These are phyloP conservation scores for Drosophila biarmipes DNA, from an alignment of 1,140 invertebrate genomes.

Conservation along the genomic window DNA sequence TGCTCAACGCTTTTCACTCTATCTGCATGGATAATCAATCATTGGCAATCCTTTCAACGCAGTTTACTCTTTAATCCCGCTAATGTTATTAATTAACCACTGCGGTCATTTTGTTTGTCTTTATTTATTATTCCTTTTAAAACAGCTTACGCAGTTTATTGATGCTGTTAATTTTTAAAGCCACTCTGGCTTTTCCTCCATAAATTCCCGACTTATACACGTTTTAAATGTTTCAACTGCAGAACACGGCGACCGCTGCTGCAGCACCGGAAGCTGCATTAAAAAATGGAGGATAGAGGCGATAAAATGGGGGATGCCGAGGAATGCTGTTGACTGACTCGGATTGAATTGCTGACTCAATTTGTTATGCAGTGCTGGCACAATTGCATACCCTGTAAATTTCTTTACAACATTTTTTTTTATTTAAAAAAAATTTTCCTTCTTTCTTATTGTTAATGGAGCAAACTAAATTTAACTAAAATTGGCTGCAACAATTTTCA, in stretches of 20 bases:
- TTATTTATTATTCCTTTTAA: slow-evolving; percentile 36
- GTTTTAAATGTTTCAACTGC: slow-evolving; percentile 68
- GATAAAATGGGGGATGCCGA: slow-evolving; percentile 26
- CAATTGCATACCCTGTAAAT: background rate
- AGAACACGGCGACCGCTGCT: slow-evolving; percentile 26
- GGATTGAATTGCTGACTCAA: slow-evolving; percentile 32
- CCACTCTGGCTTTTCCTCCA: slow-evolving; percentile 44
- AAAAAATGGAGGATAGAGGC: slow-evolving; percentile 33
- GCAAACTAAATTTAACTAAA: background rate
- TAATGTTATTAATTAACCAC: slow-evolving; percentile 51
- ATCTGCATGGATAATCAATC: slow-evolving; percentile 16
- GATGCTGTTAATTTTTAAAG: slow-evolving; percentile 73
- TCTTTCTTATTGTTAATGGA: background rate
- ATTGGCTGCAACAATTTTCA: too few relatives aligned
- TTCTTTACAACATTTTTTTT: background rate
- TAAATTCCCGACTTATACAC: slow-evolving; percentile 62
- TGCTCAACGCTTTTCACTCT: background rate
- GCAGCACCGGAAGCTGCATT: slow-evolving; percentile 45
- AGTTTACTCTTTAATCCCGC: slow-evolving; percentile 16
- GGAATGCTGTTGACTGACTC: slow-evolving; percentile 39
- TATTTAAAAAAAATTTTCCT: background rate
- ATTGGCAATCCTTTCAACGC: slow-evolving; percentile 3
- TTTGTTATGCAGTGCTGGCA: background rate
- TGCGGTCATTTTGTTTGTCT: slow-evolving; percentile 16
- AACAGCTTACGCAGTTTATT: slow-evolving; percentile 44